Conservation (phyloP, 2,113 vertebrate genomes). For the Dinomys branickii region DNA sequence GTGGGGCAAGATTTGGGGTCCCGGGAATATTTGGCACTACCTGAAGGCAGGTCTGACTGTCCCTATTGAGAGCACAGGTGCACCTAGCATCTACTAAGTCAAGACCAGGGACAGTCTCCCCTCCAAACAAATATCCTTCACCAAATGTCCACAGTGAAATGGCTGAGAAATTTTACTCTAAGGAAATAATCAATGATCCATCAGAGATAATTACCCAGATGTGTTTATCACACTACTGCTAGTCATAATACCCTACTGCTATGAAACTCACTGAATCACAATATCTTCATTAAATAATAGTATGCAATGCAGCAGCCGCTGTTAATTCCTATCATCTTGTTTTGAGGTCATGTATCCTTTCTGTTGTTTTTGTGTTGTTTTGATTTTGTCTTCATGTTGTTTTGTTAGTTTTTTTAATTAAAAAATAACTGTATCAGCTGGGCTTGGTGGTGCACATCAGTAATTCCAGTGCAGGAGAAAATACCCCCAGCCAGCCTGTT, state of each 20-base stretch:
- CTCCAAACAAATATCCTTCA: background rate
- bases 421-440: no score
- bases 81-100: background rate
- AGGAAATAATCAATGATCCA: background rate
- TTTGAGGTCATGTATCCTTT: no score
- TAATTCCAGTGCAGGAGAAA: background rate
- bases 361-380: no score
- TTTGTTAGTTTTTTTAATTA: no score
- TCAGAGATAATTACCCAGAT: background rate
- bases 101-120: background rate
- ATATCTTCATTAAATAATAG: fast-evolving
- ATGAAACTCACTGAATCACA: background rate
- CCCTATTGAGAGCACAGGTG: background rate
- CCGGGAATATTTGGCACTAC: background rate
- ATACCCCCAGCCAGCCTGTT: background rate
- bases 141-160: background rate
- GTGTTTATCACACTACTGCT: background rate
- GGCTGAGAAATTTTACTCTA: background rate
- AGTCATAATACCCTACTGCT: background rate
- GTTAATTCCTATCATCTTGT: no score
- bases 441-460: background rate
- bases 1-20: background rate
- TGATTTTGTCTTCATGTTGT: no score
- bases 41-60: background rate
- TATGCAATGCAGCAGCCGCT: no score